Conservation (phyloP, 2,113 vertebrate genomes). For the Erpornis zantholeuca region DNA sequence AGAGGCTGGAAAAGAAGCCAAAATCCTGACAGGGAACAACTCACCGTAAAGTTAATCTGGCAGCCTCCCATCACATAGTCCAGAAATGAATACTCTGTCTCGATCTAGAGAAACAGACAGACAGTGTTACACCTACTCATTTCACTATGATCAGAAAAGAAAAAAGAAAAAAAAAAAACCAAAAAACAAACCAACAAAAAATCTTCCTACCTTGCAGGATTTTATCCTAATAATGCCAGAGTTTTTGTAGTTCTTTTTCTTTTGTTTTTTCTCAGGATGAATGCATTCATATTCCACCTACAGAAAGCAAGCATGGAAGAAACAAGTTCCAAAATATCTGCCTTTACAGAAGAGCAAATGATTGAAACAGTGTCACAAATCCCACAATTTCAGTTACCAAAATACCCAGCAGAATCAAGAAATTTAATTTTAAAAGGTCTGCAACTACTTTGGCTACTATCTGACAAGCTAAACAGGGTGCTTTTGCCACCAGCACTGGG, state of each 20-base stretch:
- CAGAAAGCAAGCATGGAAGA: background rate
- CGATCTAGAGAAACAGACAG: slow-evolving; percentile 66
- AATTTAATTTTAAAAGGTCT: background rate
- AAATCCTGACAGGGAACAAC: background rate
- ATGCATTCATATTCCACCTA: slow-evolving; percentile 89
- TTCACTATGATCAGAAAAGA: background rate
- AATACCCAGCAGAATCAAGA: background rate
- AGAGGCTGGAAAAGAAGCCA: too few relatives aligned
- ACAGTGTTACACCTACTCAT: background rate
- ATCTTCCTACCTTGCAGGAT: slow-evolving; percentile 79
- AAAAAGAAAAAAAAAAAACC: background rate
- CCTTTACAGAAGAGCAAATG: background rate
- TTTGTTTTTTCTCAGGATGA: slow-evolving; percentile 89
- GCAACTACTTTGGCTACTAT: background rate
- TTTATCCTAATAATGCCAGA: slow-evolving; percentile 86
- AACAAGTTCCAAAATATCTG: background rate
- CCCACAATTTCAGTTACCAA: background rate
- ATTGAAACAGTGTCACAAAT: background rate
- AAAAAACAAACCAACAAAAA: background rate
- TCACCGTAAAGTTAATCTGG: slow-evolving; percentile 86
- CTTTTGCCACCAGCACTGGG: background rate
- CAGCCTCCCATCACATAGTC: slow-evolving; percentile 87
- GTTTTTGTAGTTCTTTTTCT: slow-evolving; percentile 94
- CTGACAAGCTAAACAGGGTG: background rate
- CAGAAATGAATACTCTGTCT: slow-evolving; percentile 81